These are phyloP conservation scores for Rhinogobius similis DNA, from an alignment of 2,113 vertebrate species.

Conservation along the genomic window DNA sequence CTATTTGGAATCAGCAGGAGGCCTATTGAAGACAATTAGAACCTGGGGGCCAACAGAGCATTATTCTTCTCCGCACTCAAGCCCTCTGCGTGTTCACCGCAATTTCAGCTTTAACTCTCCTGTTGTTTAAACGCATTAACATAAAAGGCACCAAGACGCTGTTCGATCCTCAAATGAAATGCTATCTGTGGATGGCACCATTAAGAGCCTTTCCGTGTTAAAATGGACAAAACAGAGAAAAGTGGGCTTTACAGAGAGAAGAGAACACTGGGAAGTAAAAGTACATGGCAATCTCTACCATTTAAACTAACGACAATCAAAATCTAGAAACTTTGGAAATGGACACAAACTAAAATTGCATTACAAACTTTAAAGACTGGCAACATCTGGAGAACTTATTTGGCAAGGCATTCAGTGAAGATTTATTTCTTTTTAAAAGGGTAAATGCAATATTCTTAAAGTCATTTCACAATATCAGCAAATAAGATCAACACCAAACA, in stretches of 20 bases:
- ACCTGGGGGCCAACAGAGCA: conserved; percentile 58
- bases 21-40: conserved; percentile 66
- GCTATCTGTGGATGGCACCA: background rate
- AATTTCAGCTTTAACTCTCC: conserved; percentile 36
- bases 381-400: background rate
- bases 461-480: background rate
- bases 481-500: background rate
- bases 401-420: background rate
- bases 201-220: background rate
- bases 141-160: conserved; percentile 9
- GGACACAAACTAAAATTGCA: background rate
- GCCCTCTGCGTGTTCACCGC: conserved; percentile 27
- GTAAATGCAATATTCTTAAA: too few species aligned
- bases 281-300: background rate
- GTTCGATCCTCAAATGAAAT: background rate
- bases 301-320: background rate
- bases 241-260: background rate
- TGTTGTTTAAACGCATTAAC: conserved; percentile 18
- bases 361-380: background rate
- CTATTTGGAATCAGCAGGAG: conserved; percentile 61
- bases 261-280: background rate
- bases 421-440: too few species aligned
- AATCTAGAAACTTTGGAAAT: too few species aligned
- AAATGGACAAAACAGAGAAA: background rate
- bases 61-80: conserved; percentile 49